These are phyloP conservation scores for Rhodinocichla rosea DNA, from an alignment of 2,113 vertebrate genomes.

Conservation along the genomic window DNA sequence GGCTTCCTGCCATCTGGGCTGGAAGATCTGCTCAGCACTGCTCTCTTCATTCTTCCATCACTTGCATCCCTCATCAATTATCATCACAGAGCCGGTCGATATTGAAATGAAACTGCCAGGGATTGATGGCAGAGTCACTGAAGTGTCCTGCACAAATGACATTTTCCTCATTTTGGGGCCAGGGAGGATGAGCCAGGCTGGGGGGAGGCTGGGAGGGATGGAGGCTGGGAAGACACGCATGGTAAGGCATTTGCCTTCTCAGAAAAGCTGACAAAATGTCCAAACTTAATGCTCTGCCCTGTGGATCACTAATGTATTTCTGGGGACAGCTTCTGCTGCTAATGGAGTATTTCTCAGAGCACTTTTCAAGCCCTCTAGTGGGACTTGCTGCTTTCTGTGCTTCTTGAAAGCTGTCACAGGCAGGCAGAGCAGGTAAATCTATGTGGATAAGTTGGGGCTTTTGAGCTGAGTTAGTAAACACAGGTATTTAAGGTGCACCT, in stretches of 20 bases:
- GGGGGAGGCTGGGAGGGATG: not conserved
- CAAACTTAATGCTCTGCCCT: not conserved
- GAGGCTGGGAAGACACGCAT: not conserved
- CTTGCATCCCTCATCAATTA: constrained; percentile 6
- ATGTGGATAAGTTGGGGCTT: not conserved
- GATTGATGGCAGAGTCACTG: not conserved
- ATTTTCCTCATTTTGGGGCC: not conserved
- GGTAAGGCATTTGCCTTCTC: not conserved
- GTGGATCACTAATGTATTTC: not conserved
- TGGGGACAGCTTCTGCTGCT: not conserved
- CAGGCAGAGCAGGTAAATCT: not conserved
- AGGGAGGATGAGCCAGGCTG: not conserved
- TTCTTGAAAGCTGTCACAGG: not conserved
- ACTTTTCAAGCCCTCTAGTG: not conserved
- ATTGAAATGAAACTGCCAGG: constrained; percentile 40
- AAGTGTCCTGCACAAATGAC: not conserved
- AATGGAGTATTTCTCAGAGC: not conserved
- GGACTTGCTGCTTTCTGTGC: not conserved
- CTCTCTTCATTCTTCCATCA: not conserved
- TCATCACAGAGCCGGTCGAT: not conserved
- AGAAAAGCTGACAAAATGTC: not conserved
- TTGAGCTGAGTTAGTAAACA: not conserved
- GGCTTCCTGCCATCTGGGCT: not conserved
- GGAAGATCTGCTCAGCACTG: not conserved
- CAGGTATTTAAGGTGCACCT: not conserved